phyloP scores from a whole-genome alignment of 2,797 vertebrate species.

The Pantherophis vulpinus region DNA sequence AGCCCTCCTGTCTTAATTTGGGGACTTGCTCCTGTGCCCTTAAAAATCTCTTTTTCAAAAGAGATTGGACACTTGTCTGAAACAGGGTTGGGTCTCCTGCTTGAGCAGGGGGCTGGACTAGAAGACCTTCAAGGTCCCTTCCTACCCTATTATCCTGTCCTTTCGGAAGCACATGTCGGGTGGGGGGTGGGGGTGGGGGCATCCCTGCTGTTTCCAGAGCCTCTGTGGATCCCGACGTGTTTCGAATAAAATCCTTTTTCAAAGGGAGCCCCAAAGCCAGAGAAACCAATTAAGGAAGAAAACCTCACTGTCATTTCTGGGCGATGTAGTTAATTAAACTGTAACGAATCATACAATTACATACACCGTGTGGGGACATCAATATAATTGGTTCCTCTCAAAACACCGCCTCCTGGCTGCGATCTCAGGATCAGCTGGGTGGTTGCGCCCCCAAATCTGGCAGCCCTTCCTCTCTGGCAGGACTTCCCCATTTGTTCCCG shows the following conservation, averaged over 20 bases:
- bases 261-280: background rate
- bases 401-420: background rate
- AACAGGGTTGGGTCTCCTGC: background rate
- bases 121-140: background rate
- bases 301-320: background rate
- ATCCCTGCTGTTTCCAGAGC: background rate
- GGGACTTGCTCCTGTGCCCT: background rate
- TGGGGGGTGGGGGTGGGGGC: background rate
- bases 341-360: background rate
- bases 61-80: background rate
- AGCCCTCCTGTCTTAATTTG: background rate
- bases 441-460: background rate
- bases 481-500: accelerated
- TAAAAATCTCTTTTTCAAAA: background rate
- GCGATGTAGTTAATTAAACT: background rate
- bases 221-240: background rate
- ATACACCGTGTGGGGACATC: background rate
- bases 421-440: background rate
- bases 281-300: background rate
- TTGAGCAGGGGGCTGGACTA: background rate
- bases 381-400: background rate
- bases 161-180: background rate
- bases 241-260: background rate
- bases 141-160: background rate
- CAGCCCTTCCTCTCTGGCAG: background rate